Percentiles rank a stretch among this genome's conserved stretches.
phyloP scores from a whole-genome alignment of 2,113 vertebrate species.

The Phocoena sinus region DNA sequence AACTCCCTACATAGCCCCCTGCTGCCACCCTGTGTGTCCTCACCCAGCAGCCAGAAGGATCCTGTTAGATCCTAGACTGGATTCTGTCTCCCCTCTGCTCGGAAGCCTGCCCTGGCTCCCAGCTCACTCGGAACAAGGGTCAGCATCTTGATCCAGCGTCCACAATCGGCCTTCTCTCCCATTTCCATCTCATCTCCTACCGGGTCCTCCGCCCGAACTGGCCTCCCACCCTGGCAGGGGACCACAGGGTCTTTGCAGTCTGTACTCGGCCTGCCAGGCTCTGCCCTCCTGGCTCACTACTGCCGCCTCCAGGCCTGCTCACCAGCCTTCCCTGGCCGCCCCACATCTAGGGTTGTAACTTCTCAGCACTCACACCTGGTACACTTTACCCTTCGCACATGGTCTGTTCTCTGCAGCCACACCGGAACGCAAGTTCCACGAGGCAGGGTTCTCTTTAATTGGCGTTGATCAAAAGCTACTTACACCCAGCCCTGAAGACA shows the following conservation, averaged over 20 bases:
- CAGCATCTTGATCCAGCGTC: not conserved
- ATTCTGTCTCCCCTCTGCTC: not conserved
- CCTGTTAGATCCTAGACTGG: not conserved
- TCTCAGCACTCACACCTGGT: not conserved
- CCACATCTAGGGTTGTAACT: not conserved
- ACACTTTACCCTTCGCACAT: not conserved
- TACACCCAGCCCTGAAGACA: not conserved
- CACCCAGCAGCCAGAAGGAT: not conserved
- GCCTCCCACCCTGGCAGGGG: not conserved
- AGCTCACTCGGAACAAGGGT: not conserved
- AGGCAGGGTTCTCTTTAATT: not conserved
- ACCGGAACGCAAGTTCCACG: fast-evolving
- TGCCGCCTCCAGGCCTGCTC: not conserved
- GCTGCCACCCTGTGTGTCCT: not conserved
- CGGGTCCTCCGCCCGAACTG: not conserved
- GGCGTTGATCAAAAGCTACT: not conserved
- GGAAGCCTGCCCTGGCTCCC: not conserved
- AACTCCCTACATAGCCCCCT: not conserved
- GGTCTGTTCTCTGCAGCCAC: too few relatives aligned
- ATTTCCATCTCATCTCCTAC: not conserved
- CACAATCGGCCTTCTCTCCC: not conserved
- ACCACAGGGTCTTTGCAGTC: not conserved
- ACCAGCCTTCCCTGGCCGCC: not conserved
- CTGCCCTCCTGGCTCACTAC: not conserved
- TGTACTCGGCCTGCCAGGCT: too few relatives aligned